These are phyloP conservation scores for Echinops telfairi DNA, from an alignment of 2,113 vertebrate species.

Conservation along the genomic window DNA sequence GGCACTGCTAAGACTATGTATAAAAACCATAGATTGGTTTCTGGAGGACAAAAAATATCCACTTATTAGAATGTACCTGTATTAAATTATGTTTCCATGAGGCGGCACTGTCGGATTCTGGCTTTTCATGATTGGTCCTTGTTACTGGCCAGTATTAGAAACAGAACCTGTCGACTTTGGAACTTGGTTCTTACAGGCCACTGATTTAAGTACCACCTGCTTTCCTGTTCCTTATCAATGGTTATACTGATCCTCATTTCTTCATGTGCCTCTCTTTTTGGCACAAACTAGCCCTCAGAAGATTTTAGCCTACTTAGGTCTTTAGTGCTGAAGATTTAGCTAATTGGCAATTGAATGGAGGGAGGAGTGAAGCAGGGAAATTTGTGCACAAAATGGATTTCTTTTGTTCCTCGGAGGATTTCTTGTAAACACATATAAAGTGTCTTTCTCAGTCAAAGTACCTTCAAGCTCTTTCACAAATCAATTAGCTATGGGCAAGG, in stretches of 20 bases:
- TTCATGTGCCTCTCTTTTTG: not conserved
- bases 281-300: not conserved
- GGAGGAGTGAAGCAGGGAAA: constrained; percentile 40
- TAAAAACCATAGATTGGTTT: constrained; percentile 9
- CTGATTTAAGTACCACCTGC: not conserved
- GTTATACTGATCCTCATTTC: not conserved
- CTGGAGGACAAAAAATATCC: not conserved
- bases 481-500: constrained; percentile 67
- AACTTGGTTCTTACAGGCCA: constrained; percentile 14
- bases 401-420: constrained; percentile 61
- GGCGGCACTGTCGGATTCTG: not conserved
- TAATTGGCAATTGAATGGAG: constrained; percentile 50
- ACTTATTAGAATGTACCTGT: constrained; percentile 4
- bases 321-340: constrained; percentile 59
- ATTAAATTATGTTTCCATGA: constrained; percentile 49
- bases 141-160: not conserved
- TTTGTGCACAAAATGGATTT: constrained; percentile 37
- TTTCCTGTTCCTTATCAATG: constrained; percentile 42
- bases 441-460: constrained; percentile 70
- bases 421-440: constrained; percentile 66
- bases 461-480: constrained; percentile 70
- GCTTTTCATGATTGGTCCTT: not conserved
- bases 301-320: constrained; percentile 4
- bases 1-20: not conserved
- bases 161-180: constrained; percentile 40